Evolutionary conservation across 2,113 vertebrate genomes (phyloP).

Genomic region (Pseudolaguvia tuberculata): DNA sequence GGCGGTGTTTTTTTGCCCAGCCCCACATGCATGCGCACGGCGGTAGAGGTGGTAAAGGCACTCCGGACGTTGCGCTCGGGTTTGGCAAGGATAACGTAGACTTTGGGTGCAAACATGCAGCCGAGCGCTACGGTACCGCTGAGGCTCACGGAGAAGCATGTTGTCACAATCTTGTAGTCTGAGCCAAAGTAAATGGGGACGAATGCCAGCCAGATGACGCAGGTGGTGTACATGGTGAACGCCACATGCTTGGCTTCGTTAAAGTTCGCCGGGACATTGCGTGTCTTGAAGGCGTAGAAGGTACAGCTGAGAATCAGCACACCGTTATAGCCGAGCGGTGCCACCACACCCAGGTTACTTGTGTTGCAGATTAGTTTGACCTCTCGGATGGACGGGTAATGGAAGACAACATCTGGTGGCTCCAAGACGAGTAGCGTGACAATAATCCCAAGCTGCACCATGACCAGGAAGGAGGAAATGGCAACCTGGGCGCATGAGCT

Average conservation of each 20-base stretch:
- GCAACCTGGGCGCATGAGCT: constrained; percentile 95
- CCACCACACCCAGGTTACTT: constrained; percentile 91
- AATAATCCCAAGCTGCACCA: constrained; percentile 92
- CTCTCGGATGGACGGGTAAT: constrained; percentile 72
- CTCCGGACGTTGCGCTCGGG: constrained; percentile 97
- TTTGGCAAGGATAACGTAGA: constrained; percentile 98
- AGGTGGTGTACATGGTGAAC: constrained; percentile 99
- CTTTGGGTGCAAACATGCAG: constrained; percentile 97
- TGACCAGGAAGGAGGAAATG: constrained; percentile 91
- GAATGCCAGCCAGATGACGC: constrained; percentile 98
- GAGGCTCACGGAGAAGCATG: constrained; percentile 97
- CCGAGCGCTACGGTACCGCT: constrained; percentile 94
- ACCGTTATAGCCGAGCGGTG: constrained; percentile 94
- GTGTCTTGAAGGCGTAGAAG: constrained; percentile 98
- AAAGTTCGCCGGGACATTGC: constrained; percentile 97
- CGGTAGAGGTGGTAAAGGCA: constrained; percentile 93
- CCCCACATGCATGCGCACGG: constrained; percentile 97
- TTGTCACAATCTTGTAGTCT: constrained; percentile 99
- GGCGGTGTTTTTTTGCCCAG: constrained; percentile 95
- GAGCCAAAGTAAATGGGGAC: constrained; percentile 99
- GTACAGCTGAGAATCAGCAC: constrained; percentile 96
- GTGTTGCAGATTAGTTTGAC: constrained; percentile 96
- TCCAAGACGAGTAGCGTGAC: constrained; percentile 96
- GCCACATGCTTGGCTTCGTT: constrained; percentile 98
- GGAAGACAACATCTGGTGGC: constrained; percentile 79